Evolutionary conservation across 2,113 vertebrate species (phyloP).

Genomic region (Leiothrix lutea): DNA sequence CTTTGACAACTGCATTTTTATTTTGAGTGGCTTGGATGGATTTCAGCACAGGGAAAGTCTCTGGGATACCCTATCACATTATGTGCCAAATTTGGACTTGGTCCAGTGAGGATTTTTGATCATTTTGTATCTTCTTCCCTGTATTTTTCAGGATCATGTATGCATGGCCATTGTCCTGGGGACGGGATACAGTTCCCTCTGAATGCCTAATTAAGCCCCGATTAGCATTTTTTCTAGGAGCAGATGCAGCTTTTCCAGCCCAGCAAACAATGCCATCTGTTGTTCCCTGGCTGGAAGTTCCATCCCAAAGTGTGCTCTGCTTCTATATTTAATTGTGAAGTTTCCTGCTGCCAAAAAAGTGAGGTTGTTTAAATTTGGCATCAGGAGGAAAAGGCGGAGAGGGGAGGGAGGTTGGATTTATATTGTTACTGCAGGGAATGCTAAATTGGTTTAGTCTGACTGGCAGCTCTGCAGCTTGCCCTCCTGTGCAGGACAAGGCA

Average conservation of each 20-base stretch:
- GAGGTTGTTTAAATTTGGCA: slow-evolving; percentile 28
- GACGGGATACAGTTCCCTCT: not conserved
- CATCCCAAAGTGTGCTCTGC: slow-evolving; percentile 42
- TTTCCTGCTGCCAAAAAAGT: slow-evolving; percentile 27
- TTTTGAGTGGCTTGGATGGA: not conserved
- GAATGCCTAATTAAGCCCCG: slow-evolving; percentile 43
- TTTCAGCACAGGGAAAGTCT: not conserved
- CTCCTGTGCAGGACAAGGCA: not conserved
- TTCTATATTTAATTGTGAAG: slow-evolving; percentile 57
- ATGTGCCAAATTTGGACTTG: not conserved
- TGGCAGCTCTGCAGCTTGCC: not conserved
- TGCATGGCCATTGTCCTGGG: not conserved
- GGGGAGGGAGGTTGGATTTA: not conserved
- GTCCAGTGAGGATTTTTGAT: not conserved
- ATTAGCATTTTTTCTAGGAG: slow-evolving; percentile 67
- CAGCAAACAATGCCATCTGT: slow-evolving; percentile 58
- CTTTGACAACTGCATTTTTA: not conserved
- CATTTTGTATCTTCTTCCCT: not conserved
- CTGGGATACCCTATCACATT: not conserved
- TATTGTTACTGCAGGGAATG: not conserved
- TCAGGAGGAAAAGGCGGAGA: not conserved
- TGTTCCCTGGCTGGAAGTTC: slow-evolving; percentile 41
- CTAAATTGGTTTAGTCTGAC: not conserved
- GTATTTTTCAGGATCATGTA: not conserved
- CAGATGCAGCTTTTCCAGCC: slow-evolving; percentile 60